A percentile compares a stretch with the other conserved stretches of the same genome.
Evolutionary conservation across 2,797 vertebrate species (phyloP).

Genomic region (Rhinatrema bivittatum): DNA sequence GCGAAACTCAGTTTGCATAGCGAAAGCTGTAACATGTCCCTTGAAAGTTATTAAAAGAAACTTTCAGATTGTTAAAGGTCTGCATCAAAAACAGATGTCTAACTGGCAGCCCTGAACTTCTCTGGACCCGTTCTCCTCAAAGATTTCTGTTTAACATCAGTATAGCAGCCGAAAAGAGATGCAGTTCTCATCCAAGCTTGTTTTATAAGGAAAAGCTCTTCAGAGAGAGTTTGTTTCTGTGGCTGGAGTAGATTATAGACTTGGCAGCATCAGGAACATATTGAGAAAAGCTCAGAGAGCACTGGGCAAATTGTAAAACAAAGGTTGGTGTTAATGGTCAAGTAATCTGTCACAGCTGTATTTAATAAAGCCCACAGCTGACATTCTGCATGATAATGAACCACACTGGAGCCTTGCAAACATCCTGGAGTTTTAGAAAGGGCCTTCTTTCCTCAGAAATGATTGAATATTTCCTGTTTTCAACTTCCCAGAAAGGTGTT

Average conservation of each 20-base stretch:
- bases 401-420: constrained; percentile 60
- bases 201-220: constrained; percentile 15
- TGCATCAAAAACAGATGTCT: constrained; percentile 15
- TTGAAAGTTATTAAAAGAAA: constrained; percentile 22
- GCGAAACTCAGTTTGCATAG: constrained; percentile 25
- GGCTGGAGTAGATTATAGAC: constrained; percentile 41
- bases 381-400: constrained; percentile 56
- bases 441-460: constrained; percentile 16
- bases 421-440: constrained; percentile 57
- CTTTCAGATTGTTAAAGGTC: constrained; percentile 5
- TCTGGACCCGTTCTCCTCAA: too few relatives aligned
- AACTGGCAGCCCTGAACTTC: neutral
- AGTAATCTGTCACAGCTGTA: constrained; percentile 61
- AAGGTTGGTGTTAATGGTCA: constrained; percentile 53
- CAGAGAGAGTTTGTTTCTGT: neutral
- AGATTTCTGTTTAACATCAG: neutral
- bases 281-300: constrained; percentile 51
- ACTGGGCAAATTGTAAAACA: constrained; percentile 37
- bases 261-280: constrained; percentile 48
- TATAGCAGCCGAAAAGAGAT: neutral
- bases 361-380: constrained; percentile 57
- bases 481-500: constrained; percentile 43
- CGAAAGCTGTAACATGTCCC: constrained; percentile 21
- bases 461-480: constrained; percentile 67
- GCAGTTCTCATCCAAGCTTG: constrained; percentile 2